Percentiles rank a stretch among this genome's conserved stretches.
Conservation (phyloP, 2,888 invertebrate species). For the Alviniconcha strummeri region DNA sequence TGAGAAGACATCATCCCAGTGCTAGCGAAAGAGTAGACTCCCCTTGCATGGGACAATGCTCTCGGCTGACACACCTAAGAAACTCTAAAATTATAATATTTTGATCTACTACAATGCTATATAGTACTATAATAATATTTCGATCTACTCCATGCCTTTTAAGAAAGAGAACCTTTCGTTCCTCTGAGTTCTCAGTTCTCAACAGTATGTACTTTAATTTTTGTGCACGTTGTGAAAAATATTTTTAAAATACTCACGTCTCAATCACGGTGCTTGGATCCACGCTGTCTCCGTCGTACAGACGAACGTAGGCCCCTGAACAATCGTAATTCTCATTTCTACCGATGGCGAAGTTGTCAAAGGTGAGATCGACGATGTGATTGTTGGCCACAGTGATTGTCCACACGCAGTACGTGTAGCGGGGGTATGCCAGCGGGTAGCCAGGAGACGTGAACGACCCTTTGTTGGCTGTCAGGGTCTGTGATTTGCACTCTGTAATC, state of each 20-base stretch:
- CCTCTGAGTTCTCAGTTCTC: too few species aligned
- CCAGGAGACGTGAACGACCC: constrained; percentile 1
- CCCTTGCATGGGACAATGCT: too few species aligned
- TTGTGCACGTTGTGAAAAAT: too few species aligned
- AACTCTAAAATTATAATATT: too few species aligned
- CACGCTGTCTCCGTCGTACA: background rate
- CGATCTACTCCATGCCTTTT: too few species aligned
- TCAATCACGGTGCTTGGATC: background rate
- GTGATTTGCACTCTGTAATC: background rate
- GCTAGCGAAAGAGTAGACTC: too few species aligned
- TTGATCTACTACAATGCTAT: too few species aligned
- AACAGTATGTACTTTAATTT: too few species aligned
- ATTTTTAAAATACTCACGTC: background rate
- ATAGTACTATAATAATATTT: too few species aligned
- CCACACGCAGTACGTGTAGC: constrained; percentile 15
- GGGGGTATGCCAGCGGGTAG: background rate
- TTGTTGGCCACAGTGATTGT: background rate
- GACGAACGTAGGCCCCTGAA: background rate
- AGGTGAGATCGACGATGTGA: background rate
- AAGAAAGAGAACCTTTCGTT: too few species aligned
- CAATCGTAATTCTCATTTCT: background rate
- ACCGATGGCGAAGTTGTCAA: background rate
- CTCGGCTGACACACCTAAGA: too few species aligned
- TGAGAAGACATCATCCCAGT: too few species aligned
- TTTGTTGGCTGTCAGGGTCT: background rate